These are phyloP conservation scores for Parotocinclus haroldoi DNA, from an alignment of 2,797 vertebrate genomes.

Conservation along the genomic window DNA sequence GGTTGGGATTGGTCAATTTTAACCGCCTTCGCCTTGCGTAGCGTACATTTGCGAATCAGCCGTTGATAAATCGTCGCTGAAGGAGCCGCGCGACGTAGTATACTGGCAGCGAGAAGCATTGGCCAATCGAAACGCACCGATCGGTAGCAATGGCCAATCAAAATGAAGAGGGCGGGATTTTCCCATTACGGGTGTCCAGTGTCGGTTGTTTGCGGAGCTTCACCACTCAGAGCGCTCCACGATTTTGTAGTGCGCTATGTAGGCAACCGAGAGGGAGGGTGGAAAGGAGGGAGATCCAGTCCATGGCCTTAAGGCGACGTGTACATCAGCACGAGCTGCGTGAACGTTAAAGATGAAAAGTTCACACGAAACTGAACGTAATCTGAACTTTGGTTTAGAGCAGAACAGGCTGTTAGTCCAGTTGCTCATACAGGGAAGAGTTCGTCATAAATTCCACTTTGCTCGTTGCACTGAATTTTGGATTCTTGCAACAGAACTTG, in stretches of 20 bases:
- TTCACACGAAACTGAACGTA: background rate
- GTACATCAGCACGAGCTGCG: constrained; percentile 61
- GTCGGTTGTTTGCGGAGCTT: background rate
- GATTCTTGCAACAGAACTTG: too few relatives aligned
- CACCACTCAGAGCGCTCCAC: constrained; percentile 50
- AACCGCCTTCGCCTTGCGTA: too few relatives aligned
- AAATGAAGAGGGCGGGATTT: background rate
- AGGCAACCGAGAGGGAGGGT: constrained; percentile 54
- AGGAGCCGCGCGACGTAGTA: background rate
- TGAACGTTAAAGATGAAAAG: background rate
- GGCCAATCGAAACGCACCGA: background rate
- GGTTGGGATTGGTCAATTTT: background rate
- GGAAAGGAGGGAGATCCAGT: constrained; percentile 10
- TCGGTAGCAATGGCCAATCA: background rate
- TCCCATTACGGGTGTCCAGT: background rate
- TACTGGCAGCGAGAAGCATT: background rate
- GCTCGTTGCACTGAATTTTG: too few relatives aligned
- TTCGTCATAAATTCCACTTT: too few relatives aligned
- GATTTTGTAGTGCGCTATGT: constrained; percentile 36
- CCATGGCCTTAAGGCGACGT: constrained; percentile 73
- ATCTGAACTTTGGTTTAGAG: constrained; percentile 7
- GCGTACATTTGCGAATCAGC: background rate
- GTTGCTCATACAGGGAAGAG: too few relatives aligned
- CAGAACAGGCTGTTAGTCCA: too few relatives aligned
- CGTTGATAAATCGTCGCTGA: background rate